phyloP scores from a whole-genome alignment of 2,113 vertebrate genomes.

The Anhinga anhinga region DNA sequence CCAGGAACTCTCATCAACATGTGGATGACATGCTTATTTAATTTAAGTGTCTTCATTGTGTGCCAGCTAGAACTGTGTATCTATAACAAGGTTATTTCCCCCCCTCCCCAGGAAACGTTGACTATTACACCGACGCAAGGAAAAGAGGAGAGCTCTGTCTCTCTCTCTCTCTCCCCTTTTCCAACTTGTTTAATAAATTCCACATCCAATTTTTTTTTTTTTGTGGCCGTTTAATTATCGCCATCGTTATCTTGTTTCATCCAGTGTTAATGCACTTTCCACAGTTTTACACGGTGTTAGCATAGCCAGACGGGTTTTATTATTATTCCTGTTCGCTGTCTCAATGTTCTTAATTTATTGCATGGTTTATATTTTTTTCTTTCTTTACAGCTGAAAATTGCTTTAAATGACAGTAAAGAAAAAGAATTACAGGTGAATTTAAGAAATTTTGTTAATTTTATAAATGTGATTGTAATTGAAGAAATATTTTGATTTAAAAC shows the following conservation, averaged over 20 bases:
- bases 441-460: constrained; percentile 82
- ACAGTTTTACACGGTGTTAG: constrained; percentile 78
- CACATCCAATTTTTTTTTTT: constrained; percentile 48
- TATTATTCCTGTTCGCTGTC: constrained; percentile 74
- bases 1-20: constrained; percentile 46
- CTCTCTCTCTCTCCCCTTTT: neutral
- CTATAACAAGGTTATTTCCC: constrained; percentile 64
- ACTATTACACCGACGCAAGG: constrained; percentile 3
- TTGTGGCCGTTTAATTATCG: constrained; percentile 73
- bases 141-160: constrained; percentile 9
- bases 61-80: constrained; percentile 59
- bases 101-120: neutral
- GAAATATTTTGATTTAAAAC: constrained; percentile 84
- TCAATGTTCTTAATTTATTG: constrained; percentile 93
- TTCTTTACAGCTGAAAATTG: constrained; percentile 79
- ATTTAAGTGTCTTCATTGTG: constrained; percentile 48
- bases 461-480: constrained; percentile 85
- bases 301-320: constrained; percentile 77
- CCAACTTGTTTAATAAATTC: constrained; percentile 34
- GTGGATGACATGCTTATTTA: constrained; percentile 58
- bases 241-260: constrained; percentile 73
- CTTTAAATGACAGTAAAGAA: constrained; percentile 75
- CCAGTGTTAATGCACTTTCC: constrained; percentile 85
- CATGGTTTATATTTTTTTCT: constrained; percentile 82
- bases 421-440: constrained; percentile 69